A percentile compares a stretch with the other conserved stretches of the same genome.
phyloP scores from a whole-genome alignment of 2,113 vertebrate species.

The Australoheros scitulus region DNA sequence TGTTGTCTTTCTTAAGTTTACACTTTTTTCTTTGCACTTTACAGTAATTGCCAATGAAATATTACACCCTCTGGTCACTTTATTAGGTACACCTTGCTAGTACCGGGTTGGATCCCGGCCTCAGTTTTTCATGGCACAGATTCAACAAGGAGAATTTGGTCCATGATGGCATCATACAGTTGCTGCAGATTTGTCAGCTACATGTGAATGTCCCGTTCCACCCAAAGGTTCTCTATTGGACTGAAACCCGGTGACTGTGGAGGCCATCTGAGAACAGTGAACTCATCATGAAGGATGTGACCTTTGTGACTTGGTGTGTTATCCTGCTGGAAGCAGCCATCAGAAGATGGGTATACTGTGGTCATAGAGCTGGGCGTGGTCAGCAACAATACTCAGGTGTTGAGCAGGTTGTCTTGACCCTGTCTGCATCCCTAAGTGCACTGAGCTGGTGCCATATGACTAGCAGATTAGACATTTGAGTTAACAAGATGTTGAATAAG shows the following conservation, averaged over 20 bases:
- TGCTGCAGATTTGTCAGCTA: background rate
- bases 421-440: background rate
- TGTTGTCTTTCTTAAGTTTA: background rate
- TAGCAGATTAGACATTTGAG: background rate
- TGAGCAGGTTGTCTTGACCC: background rate
- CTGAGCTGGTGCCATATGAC: rapidly evolving
- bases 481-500: no score
- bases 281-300: background rate
- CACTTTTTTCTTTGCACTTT: background rate
- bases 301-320: background rate
- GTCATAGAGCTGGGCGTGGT: background rate
- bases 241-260: no score
- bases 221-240: no score
- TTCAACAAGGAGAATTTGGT: background rate
- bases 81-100: background rate
- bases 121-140: background rate
- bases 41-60: background rate
- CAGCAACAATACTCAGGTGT: rapidly evolving
- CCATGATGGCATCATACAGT: background rate
- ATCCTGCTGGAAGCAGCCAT: background rate
- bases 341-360: background rate
- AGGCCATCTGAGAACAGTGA: no score
- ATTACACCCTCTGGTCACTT: background rate
- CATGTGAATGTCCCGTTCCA: no score
- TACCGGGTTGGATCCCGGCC: rapidly evolving